Evolutionary conservation across 1,140 invertebrate species (phyloP).

Genomic region (Nymphalis io): DNA sequence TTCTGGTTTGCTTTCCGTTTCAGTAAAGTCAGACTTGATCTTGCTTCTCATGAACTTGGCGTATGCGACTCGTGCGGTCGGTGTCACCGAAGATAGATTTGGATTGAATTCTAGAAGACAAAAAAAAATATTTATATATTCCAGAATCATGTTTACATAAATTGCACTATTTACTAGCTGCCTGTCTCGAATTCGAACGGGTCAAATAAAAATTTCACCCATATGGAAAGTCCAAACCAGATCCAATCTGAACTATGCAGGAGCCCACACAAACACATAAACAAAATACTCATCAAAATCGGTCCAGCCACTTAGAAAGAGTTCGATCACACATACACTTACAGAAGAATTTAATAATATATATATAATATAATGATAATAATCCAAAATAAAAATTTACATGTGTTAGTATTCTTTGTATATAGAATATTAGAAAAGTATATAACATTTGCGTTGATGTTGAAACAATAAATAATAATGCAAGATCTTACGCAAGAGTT

Average conservation of each 20-base stretch:
- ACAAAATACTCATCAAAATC: too few relatives aligned
- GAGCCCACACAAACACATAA: too few relatives aligned
- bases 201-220: too few relatives aligned
- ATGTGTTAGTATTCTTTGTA: neutral
- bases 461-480: neutral
- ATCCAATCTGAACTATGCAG: too few relatives aligned
- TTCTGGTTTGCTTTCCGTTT: slow-evolving; percentile 49
- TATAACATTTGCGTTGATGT: neutral
- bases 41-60: slow-evolving; percentile 91
- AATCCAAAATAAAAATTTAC: too few relatives aligned
- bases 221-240: too few relatives aligned
- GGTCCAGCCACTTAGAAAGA: too few relatives aligned
- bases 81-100: slow-evolving; percentile 86
- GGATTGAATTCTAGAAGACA: slow-evolving; percentile 87
- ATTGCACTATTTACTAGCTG: neutral
- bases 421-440: neutral
- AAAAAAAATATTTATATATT: neutral
- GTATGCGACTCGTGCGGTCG: slow-evolving; percentile 89
- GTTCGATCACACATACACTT: too few relatives aligned
- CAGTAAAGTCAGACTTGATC: slow-evolving; percentile 81
- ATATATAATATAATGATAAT: too few relatives aligned
- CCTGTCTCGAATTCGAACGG: too few relatives aligned
- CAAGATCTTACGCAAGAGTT: slow-evolving; percentile 82
- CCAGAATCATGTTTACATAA: too few relatives aligned
- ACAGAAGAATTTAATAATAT: too few relatives aligned